Percentiles rank a stretch among this genome's conserved stretches.
phyloP scores from a whole-genome alignment of 1,140 invertebrate species.

The Amphibalanus amphitrite region DNA sequence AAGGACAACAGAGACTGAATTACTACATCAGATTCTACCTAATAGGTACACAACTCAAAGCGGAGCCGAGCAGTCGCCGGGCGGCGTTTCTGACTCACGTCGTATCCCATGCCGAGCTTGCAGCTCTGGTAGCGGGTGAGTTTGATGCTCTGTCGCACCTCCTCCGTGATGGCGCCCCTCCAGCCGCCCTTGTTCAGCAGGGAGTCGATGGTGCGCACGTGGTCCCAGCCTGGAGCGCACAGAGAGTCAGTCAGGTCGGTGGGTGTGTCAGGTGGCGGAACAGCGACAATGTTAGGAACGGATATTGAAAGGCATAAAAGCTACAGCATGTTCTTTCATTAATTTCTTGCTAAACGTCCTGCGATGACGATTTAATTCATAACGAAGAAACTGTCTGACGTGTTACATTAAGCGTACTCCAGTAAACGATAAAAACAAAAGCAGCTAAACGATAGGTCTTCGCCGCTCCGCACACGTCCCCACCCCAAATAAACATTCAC shows the following conservation, averaged over 20 bases:
- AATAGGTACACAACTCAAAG: too few relatives aligned
- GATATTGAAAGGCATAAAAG: background rate
- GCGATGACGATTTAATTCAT: background rate
- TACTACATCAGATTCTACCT: too few relatives aligned
- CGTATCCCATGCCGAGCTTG: conserved; percentile 62
- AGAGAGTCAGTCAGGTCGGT: background rate
- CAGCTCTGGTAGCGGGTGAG: conserved; percentile 88
- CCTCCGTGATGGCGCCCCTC: conserved; percentile 72
- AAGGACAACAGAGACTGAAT: too few relatives aligned
- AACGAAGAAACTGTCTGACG: background rate
- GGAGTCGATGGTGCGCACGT: conserved; percentile 93
- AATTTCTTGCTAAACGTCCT: background rate
- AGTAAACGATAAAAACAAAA: too few relatives aligned
- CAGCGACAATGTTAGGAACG: background rate
- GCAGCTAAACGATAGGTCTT: too few relatives aligned
- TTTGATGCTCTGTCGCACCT: conserved; percentile 71
- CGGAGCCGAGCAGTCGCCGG: too few relatives aligned
- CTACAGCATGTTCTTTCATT: background rate
- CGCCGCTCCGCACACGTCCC: too few relatives aligned
- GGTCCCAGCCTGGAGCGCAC: conserved; percentile 65
- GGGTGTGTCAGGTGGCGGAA: background rate
- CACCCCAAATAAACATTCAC: too few relatives aligned
- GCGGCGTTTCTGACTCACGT: too few relatives aligned
- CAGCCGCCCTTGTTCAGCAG: conserved; percentile 91
- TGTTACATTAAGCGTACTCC: too few relatives aligned